Evolutionary conservation across 2,797 vertebrate genomes (phyloP), one percentile per base, ranked within the genome.

Genomic region (Trachops cirrhosus): DNA sequence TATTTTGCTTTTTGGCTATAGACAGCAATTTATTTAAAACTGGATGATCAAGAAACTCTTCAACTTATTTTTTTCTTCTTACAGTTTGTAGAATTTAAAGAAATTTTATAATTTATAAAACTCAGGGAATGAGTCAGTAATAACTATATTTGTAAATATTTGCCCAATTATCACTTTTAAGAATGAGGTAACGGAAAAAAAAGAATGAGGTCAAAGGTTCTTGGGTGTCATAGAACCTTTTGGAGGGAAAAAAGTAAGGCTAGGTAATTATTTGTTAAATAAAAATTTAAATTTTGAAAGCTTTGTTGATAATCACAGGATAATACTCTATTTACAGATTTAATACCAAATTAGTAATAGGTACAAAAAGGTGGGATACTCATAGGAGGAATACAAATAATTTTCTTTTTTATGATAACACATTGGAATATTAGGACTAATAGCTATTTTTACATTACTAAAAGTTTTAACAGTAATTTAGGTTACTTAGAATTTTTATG

Each of bases 221-320:
- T 68, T 84, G 12, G 24, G 9, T 88, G 39, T 77, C 7, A 4
- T 87, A 94, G 48, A 83, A 89, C 16, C 37, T 44, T 89, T 59
- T 46, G 4, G 12, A 80, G 22, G n/a, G 18, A 9, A 39, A 90
- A 89, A 93, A 93, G 57, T 92, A 68, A 67, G n/a, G 2, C 15
- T 71, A 94, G 37, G 19, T 84, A 87, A 92, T 91, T 86, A 85
- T 87, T 95, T 96, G 89, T 18, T 68, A 50, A 95, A 44, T 86
- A 84, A 95, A 93, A 93, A 86, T 86, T 91, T 92, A 82, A 80
- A 54, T 26, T 93, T 95, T 90, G 54, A 94, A 93, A 85, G 32
- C 24, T 68, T 44, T 90, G 37, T 93, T 95, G 48, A 44, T 96
- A 85, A 92, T 57, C 77, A 82, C 21, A 87, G 48, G 29, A 50